These are phyloP conservation scores for Strigamia crassipes DNA, from an alignment of 2,888 invertebrate genomes.

Conservation along the genomic window DNA sequence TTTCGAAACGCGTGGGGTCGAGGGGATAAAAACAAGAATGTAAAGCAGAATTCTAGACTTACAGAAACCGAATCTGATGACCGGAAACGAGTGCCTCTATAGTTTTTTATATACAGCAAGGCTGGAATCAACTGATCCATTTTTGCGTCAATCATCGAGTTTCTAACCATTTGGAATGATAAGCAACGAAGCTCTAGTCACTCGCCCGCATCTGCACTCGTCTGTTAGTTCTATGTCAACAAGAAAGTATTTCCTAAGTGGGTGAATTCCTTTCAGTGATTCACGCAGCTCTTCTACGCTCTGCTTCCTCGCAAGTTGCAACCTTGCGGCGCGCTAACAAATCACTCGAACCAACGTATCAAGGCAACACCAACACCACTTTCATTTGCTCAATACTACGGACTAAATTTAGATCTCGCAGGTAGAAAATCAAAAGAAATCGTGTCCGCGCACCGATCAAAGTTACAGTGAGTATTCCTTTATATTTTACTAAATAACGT, in stretches of 20 bases:
- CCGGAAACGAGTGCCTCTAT: conserved; percentile 20
- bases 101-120: conserved; percentile 43
- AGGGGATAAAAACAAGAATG: not conserved
- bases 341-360: conserved; percentile 8
- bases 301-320: conserved; percentile 15
- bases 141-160: conserved; percentile 23
- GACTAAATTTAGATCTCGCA: not conserved
- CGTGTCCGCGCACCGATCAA: not conserved
- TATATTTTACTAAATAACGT: not conserved
- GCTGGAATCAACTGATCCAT: conserved; percentile 43
- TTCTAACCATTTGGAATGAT: conserved; percentile 21
- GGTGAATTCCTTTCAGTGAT: conserved; percentile 14
- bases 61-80: conserved; percentile 25
- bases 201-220: not conserved
- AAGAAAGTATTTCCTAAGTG: conserved; percentile 24
- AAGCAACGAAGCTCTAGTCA: not conserved
- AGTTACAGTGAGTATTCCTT: not conserved
- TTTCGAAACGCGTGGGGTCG: too few relatives aligned
- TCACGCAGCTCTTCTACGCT: conserved; percentile 12
- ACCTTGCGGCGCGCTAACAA: conserved; percentile 22
- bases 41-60: not conserved
- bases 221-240: conserved; percentile 13
- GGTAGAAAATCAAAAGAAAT: not conserved
- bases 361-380: not conserved
- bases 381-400: not conserved